Percentiles rank a stretch among this genome's conserved stretches.
phyloP scores from a whole-genome alignment of 2,888 invertebrate species.

The Caenorhabditis sulstoni region DNA sequence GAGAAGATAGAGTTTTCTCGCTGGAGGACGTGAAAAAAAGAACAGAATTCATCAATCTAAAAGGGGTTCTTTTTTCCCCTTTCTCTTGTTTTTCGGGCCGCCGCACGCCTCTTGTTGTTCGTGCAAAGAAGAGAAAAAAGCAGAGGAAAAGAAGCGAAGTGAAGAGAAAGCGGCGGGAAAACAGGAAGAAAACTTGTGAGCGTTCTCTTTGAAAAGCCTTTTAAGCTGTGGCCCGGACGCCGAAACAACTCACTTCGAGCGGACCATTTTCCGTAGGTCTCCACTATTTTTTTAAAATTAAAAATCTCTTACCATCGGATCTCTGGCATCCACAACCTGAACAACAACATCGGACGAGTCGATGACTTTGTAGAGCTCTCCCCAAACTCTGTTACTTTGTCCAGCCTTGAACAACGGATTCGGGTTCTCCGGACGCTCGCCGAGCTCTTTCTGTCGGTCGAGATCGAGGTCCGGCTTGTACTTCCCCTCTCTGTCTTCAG shows the following conservation, averaged over 20 bases:
- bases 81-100: background rate
- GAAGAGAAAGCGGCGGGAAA: constrained; percentile 17
- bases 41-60: constrained; percentile 35
- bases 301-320: constrained; percentile 89
- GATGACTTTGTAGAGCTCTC: constrained; percentile 96
- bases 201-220: constrained; percentile 26
- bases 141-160: constrained; percentile 8
- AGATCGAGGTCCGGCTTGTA: constrained; percentile 89
- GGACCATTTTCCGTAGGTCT: background rate
- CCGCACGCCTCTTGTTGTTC: background rate
- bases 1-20: background rate
- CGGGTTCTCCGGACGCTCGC: constrained; percentile 88
- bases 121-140: constrained; percentile 4
- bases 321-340: constrained; percentile 95
- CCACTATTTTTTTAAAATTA: too few relatives aligned
- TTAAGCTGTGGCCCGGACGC: constrained; percentile 14
- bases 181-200: constrained; percentile 20
- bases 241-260: background rate
- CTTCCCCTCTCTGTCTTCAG: constrained; percentile 86
- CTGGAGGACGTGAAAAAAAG: background rate
- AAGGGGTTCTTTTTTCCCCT: background rate
- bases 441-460: constrained; percentile 84
- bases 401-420: constrained; percentile 97
- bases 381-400: constrained; percentile 97
- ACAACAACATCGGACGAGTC: constrained; percentile 98